Evolutionary conservation across 2,797 vertebrate species (phyloP).

Genomic region (Epinephelus malabaricus): DNA sequence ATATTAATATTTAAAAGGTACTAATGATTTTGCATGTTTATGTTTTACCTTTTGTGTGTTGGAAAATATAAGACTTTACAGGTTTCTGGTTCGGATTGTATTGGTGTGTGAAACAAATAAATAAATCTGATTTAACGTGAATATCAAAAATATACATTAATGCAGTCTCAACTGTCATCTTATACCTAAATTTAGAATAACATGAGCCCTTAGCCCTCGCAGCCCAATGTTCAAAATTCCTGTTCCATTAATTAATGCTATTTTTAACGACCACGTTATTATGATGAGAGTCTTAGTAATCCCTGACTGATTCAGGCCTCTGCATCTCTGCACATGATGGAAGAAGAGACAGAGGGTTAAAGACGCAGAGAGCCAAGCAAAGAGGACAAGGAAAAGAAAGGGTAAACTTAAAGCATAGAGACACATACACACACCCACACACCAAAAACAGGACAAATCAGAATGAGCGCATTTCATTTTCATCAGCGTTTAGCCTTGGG

Average conservation of each 20-base stretch:
- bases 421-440: slow-evolving; percentile 50
- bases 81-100: too few species aligned
- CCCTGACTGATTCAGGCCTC: background rate
- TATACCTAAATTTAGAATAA: too few species aligned
- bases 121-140: too few species aligned
- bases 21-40: too few species aligned
- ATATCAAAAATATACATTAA: too few species aligned
- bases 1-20: too few species aligned
- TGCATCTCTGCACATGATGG: background rate
- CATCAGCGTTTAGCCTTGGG: slow-evolving; percentile 79
- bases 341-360: background rate
- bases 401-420: slow-evolving; percentile 23
- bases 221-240: background rate
- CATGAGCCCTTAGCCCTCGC: background rate
- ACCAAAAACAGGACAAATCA: slow-evolving; percentile 69
- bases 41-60: too few species aligned
- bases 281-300: background rate
- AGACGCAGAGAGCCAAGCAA: background rate
- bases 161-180: too few species aligned
- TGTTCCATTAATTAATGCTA: background rate
- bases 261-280: background rate
- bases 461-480: slow-evolving; percentile 78
- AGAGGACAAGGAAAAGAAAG: slow-evolving; percentile 1
- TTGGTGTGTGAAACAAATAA: too few species aligned
- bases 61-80: too few species aligned